Conservation (phyloP, 1,140 invertebrate genomes). For the Drosophila nigrodunni region DNA sequence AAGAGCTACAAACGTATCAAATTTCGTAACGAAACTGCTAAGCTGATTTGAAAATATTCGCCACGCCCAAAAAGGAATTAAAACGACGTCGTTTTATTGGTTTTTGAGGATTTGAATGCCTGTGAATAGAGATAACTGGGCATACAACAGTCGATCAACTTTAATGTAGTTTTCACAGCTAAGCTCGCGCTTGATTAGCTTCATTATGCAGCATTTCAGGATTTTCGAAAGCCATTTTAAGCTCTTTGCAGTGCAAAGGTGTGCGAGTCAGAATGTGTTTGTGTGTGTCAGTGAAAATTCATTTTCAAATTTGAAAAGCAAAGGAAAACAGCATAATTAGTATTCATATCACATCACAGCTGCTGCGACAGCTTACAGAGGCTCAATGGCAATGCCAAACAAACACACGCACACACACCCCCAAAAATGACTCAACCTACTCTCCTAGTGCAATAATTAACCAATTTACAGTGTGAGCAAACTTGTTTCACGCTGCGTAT, state of each 20-base stretch:
- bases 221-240: conserved; percentile 71
- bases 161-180: conserved; percentile 23
- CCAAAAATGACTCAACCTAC: not conserved
- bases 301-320: conserved; percentile 38
- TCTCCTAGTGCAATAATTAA: conserved; percentile 26
- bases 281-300: conserved; percentile 19
- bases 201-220: conserved; percentile 72
- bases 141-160: too few relatives aligned
- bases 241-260: conserved; percentile 17
- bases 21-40: too few relatives aligned
- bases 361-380: conserved; percentile 41
- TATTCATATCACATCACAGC: conserved; percentile 68
- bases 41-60: too few relatives aligned
- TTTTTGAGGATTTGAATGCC: too few relatives aligned
- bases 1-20: too few relatives aligned
- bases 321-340: conserved; percentile 59
- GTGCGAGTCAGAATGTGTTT: not conserved
- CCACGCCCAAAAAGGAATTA: too few relatives aligned
- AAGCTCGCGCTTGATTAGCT: conserved; percentile 74
- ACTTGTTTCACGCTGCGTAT: conserved; percentile 23
- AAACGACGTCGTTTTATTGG: too few relatives aligned
- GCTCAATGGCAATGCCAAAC: conserved; percentile 42
- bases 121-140: too few relatives aligned
- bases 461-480: too few relatives aligned
- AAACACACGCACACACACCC: conserved; percentile 7